Conservation (phyloP, 2,113 vertebrate species). For the Epinephelus lanceolatus region DNA sequence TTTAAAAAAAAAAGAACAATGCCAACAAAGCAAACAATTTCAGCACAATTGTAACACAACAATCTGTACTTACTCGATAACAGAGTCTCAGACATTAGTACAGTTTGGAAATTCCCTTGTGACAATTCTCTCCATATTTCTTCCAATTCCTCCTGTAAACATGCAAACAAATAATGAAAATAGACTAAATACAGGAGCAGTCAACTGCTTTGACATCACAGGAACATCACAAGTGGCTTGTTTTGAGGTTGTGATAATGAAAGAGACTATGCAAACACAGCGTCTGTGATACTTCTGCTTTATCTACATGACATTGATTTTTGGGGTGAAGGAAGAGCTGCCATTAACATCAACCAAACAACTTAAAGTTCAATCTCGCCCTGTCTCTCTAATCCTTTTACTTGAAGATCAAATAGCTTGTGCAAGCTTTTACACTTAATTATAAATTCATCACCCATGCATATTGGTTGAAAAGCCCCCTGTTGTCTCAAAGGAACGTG, state of each 20-base stretch:
- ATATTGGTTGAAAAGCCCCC: conserved; percentile 39
- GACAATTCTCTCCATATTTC: conserved; percentile 89
- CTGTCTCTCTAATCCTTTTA: conserved; percentile 20
- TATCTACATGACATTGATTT: conserved; percentile 9
- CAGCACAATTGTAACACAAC: conserved; percentile 70
- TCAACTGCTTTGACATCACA: conserved; percentile 17
- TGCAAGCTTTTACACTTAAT: conserved; percentile 36
- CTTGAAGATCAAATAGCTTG: conserved; percentile 44
- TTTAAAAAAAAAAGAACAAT: conserved; percentile 30
- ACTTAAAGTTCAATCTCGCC: conserved; percentile 11
- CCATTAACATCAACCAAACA: conserved; percentile 28
- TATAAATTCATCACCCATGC: conserved; percentile 35
- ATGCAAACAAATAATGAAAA: conserved; percentile 49
- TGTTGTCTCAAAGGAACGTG: conserved; percentile 31
- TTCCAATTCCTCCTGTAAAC: conserved; percentile 89
- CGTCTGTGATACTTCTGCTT: conserved; percentile 1
- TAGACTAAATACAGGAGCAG: conserved; percentile 21
- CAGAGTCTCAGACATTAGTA: conserved; percentile 92
- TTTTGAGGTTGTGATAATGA: background rate
- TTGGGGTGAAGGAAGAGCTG: background rate
- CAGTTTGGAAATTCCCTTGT: conserved; percentile 98
- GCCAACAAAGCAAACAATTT: conserved; percentile 61
- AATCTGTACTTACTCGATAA: conserved; percentile 72
- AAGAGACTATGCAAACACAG: background rate
- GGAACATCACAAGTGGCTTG: conserved; percentile 15